These are phyloP conservation scores for Odontothrips loti DNA, from an alignment of 2,888 invertebrate genomes.

Conservation along the genomic window DNA sequence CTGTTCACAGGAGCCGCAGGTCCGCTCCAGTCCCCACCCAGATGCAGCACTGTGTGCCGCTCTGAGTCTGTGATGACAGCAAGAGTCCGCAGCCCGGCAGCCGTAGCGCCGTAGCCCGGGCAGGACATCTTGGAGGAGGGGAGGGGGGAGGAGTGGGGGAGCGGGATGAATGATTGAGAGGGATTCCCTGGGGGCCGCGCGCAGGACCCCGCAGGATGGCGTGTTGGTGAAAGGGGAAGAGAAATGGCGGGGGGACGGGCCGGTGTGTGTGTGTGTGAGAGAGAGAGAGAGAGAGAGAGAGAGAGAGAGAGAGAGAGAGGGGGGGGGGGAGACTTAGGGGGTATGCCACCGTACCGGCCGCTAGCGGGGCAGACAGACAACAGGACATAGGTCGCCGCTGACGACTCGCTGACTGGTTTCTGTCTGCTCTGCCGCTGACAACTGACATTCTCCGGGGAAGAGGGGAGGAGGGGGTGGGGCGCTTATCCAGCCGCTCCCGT, in stretches of 20 bases:
- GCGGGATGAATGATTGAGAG: slow-evolving; percentile 14
- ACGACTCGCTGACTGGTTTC: too few species aligned
- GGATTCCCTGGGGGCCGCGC: background rate
- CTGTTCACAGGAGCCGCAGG: background rate
- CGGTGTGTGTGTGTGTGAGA: too few species aligned
- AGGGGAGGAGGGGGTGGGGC: too few species aligned
- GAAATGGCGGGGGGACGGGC: too few species aligned
- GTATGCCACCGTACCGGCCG: too few species aligned
- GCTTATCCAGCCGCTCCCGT: background rate
- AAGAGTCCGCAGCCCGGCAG: background rate
- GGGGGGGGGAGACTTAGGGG: too few species aligned
- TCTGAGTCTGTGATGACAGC: background rate
- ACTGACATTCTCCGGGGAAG: too few species aligned
- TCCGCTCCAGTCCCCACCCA: background rate
- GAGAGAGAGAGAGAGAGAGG: too few species aligned
- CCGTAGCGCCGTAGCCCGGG: background rate
- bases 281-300: too few species aligned
- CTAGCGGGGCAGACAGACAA: background rate
- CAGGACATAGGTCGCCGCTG: too few species aligned
- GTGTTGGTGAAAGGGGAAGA: background rate
- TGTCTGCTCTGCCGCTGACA: too few species aligned
- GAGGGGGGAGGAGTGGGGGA: background rate
- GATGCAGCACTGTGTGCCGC: background rate
- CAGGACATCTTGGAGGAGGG: background rate
- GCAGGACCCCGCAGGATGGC: background rate